Base-by-base conservation (phyloP, 2,797 vertebrate genomes). In the Phylloscopus collybita region DNA sequence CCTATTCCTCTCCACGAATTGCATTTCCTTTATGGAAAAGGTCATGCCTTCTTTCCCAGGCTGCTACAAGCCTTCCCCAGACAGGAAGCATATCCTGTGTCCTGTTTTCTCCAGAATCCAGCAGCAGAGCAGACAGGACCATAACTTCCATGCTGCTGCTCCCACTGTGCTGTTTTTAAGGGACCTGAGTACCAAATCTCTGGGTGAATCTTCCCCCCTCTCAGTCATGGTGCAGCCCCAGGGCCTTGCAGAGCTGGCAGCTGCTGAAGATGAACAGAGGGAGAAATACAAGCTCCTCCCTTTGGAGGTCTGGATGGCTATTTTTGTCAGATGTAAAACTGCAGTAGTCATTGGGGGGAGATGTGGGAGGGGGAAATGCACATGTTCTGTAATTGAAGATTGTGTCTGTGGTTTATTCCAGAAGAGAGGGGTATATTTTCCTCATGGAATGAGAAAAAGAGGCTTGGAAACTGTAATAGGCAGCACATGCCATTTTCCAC, bases 1-100 rank as follows among this genome's bases (percentile, higher is more conserved):
- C 13, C 29, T 54, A 5, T 44, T 92, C 25, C 25, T 73, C 54
- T 80, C 27, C 61, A 70, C 6, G 0, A 61, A 38, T 79, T 87
- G 23, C 6, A 56, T 90, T 96, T 93, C 87, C 79, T 82, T 47
- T 90, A 82, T 89, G 54, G 69, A 65, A 84, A 95, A 85, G 76
- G 79, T 87, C 83, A 42, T 89, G 65, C 62, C 74, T 92, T 94
- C 60, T 90, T 78, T 85, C 76, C 47, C 4, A 3, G 92, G 64
- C 59, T 86, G 67, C 83, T 73, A 20, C 23, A n/a, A 92, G 53
- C 47, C 54, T 87, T 95, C 34, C 38, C 30, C 34, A 53, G 50
- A 53, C 92, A 96, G 92, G 94, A 96, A 96, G 49, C 6, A 1
- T 79, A 90, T 93, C 92, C 90, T 91, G 78, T 86, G 91, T 90